Conservation (phyloP, 2,888 invertebrate species). For the Dendrolimus houi region DNA sequence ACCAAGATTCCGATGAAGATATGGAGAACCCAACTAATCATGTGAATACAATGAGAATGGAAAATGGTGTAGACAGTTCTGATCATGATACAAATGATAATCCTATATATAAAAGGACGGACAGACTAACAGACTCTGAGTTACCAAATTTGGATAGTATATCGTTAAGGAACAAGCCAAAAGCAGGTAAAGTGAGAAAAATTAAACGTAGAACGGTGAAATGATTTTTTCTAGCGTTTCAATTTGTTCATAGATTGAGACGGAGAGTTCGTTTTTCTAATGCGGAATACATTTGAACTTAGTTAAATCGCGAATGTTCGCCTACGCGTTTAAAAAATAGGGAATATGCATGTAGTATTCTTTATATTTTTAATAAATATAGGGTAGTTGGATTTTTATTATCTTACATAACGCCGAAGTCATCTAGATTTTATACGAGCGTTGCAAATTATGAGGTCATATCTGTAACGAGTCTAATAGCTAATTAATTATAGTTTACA, state of each 20-base stretch:
- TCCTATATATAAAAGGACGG: slow-evolving; percentile 23
- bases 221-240: slow-evolving; percentile 66
- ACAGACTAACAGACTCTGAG: slow-evolving; percentile 34
- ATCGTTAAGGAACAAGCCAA: slow-evolving; percentile 48
- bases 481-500: no score
- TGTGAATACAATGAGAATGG: slow-evolving; percentile 39
- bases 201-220: slow-evolving; percentile 56
- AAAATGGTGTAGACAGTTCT: slow-evolving; percentile 56
- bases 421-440: no score
- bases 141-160: slow-evolving; percentile 54
- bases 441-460: no score
- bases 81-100: slow-evolving; percentile 61
- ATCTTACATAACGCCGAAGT: no score
- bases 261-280: slow-evolving; percentile 18
- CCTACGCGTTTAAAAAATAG: no score
- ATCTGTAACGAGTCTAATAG: no score
- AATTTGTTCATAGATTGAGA: slow-evolving; percentile 59
- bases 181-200: slow-evolving; percentile 53
- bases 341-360: no score
- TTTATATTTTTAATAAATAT: no score
- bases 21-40: slow-evolving; percentile 38
- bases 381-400: no score
- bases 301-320: no score
- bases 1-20: slow-evolving; percentile 52
- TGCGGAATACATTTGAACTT: slow-evolving; percentile 3